Evolutionary conservation across 2,888 invertebrate species (phyloP).

Genomic region (Apocheima hispidaria): DNA sequence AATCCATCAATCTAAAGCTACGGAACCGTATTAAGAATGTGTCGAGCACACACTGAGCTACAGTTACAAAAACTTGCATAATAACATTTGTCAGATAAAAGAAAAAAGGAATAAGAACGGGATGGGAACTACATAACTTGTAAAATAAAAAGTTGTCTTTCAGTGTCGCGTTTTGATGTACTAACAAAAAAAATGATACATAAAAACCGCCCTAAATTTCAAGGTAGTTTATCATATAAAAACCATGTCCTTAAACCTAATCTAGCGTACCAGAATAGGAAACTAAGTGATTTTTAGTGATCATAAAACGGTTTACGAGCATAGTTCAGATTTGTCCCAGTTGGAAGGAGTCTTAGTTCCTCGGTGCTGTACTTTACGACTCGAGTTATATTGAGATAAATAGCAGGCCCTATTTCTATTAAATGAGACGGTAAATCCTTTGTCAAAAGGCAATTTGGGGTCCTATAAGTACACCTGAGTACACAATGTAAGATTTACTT

Average conservation of each 20-base stretch:
- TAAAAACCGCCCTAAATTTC: too few species aligned
- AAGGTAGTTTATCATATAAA: too few species aligned
- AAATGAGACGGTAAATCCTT: constrained; percentile 1
- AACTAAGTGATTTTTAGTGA: constrained; percentile 30
- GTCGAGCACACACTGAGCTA: constrained; percentile 2
- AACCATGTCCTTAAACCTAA: background rate
- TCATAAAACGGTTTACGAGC: constrained; percentile 30
- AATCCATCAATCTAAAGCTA: constrained; percentile 10
- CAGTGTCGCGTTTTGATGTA: too few species aligned
- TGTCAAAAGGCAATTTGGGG: constrained; percentile 1
- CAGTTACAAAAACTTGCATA: constrained; percentile 5
- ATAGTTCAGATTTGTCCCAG: constrained; percentile 16
- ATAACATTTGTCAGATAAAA: constrained; percentile 2
- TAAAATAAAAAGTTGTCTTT: background rate
- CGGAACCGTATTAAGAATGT: constrained; percentile 10
- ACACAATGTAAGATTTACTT: background rate
- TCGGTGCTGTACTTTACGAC: constrained; percentile 13
- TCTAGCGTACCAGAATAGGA: constrained; percentile 18
- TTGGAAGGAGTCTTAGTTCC: constrained; percentile 4
- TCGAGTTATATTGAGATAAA: constrained; percentile 14
- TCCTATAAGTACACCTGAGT: background rate
- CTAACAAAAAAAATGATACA: too few species aligned
- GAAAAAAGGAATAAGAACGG: background rate
- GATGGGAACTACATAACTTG: background rate
- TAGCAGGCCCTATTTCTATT: constrained; percentile 10